Percentiles rank a stretch among this genome's conserved stretches.
Evolutionary conservation across 2,888 invertebrate genomes (phyloP).

Genomic region (Anticlea derivata): DNA sequence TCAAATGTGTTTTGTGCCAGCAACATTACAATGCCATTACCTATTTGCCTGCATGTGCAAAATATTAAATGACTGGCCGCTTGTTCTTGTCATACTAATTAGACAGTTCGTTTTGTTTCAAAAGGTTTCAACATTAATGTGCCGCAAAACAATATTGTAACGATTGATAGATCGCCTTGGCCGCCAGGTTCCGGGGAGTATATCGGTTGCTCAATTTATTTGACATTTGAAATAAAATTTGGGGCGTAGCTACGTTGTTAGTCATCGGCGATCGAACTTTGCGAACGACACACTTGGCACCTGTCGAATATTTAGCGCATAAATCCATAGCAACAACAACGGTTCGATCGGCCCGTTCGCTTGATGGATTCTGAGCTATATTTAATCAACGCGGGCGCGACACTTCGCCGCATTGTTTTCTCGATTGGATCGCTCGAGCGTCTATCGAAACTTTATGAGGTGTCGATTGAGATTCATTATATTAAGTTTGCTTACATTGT

Average conservation of each 20-base stretch:
- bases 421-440: constrained; percentile 67
- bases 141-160: constrained; percentile 14
- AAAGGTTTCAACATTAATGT: constrained; percentile 6
- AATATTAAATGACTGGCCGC: constrained; percentile 34
- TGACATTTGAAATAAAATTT: constrained; percentile 83
- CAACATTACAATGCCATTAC: constrained; percentile 39
- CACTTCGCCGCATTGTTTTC: constrained; percentile 76
- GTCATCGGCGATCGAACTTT: constrained; percentile 80
- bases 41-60: constrained; percentile 36
- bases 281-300: constrained; percentile 84
- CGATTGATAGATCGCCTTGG: constrained; percentile 18
- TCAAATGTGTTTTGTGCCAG: constrained; percentile 37
- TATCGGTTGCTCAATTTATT: constrained; percentile 79
- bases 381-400: constrained; percentile 76
- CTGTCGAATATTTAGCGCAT: constrained; percentile 83
- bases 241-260: constrained; percentile 82
- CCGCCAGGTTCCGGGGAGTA: constrained; percentile 24
- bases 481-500: constrained; percentile 30
- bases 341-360: constrained; percentile 69
- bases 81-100: constrained; percentile 34
- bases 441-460: constrained; percentile 66
- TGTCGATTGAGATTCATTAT: constrained; percentile 59
- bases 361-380: constrained; percentile 82
- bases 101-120: constrained; percentile 20
- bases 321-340: constrained; percentile 82